A percentile compares a stretch with the other conserved stretches of the same genome.
Conservation (phyloP, 2,113 vertebrate genomes). For the Siniperca knerii region DNA sequence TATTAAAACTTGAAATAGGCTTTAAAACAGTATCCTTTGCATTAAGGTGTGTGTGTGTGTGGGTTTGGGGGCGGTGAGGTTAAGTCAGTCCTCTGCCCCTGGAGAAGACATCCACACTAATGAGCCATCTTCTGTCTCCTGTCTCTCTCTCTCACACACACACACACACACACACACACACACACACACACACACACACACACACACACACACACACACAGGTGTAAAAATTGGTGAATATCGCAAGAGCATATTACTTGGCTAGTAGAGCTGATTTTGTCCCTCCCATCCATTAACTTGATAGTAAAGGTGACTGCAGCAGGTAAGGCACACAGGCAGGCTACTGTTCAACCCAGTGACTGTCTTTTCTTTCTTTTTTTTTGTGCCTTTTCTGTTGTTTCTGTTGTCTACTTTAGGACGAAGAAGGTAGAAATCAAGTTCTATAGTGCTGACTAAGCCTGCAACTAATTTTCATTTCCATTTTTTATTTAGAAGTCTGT, state of each 20-base stretch:
- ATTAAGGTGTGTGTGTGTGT: background rate
- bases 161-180: too few relatives aligned
- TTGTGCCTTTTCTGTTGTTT: background rate
- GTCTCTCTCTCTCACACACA: background rate
- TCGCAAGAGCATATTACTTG: background rate
- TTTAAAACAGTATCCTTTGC: background rate
- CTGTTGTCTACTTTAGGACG: background rate
- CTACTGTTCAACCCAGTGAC: background rate
- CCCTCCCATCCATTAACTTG: slow-evolving; percentile 9
- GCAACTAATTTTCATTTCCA: background rate
- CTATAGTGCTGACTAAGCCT: background rate
- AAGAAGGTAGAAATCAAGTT: background rate
- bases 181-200: too few relatives aligned
- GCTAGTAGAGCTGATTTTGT: background rate
- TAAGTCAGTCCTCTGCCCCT: slow-evolving; percentile 8
- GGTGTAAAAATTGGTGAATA: slow-evolving; percentile 2
- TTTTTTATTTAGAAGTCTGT: background rate
- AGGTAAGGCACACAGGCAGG: background rate
- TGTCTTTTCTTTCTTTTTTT: too few relatives aligned
- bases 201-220: too few relatives aligned
- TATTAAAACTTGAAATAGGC: background rate
- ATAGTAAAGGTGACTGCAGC: slow-evolving; percentile 13
- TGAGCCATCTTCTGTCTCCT: slow-evolving; percentile 23
- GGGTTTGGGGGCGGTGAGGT: background rate
- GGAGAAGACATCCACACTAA: slow-evolving; percentile 34